Conservation (phyloP, 2,797 vertebrate genomes). For the Enteromius afrohamiltoni region DNA sequence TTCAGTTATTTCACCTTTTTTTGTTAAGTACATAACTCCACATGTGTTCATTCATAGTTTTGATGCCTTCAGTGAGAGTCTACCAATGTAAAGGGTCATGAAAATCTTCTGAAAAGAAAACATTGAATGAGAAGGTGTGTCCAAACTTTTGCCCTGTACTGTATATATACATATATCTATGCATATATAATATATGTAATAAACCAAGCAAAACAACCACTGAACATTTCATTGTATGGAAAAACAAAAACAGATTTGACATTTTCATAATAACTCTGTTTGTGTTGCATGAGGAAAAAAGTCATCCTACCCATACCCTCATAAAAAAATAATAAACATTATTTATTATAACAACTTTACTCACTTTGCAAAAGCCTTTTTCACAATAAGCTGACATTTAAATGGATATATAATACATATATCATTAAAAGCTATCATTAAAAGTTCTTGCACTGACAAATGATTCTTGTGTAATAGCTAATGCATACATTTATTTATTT, state of each 20-base stretch:
- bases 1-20: no score
- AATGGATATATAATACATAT: background rate
- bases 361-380: conserved; percentile 6
- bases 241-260: conserved; percentile 14
- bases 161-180: background rate
- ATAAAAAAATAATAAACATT: background rate
- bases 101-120: no score
- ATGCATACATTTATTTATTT: background rate
- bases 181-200: background rate
- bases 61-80: no score
- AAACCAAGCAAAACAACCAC: background rate
- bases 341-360: conserved; percentile 7
- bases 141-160: no score
- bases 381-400: conserved; percentile 11
- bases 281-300: background rate
- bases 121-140: no score
- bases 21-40: no score
- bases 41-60: no score
- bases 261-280: conserved; percentile 3
- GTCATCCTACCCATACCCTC: background rate
- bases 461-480: background rate
- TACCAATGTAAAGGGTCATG: no score
- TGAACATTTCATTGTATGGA: background rate
- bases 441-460: background rate
- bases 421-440: background rate